A percentile compares a stretch with the other conserved stretches of the same genome.
Evolutionary conservation across 2,888 invertebrate genomes (phyloP).

Genomic region (Rotaria macrura): DNA sequence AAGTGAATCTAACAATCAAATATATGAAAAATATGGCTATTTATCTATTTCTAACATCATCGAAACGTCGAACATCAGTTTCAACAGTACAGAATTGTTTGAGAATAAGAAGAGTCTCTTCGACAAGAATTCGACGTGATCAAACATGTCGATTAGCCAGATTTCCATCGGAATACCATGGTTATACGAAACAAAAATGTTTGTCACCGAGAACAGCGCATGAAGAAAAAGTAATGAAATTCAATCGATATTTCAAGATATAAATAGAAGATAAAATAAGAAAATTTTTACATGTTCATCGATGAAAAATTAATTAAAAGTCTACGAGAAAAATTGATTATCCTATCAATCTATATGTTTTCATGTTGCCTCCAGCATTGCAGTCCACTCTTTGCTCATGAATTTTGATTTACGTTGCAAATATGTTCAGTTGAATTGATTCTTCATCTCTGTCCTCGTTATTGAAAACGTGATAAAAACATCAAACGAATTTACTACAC

Average conservation of each 20-base stretch:
- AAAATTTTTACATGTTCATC: no score
- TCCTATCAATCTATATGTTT: no score
- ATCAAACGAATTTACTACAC: no score
- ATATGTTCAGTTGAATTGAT: no score
- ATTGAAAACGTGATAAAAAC: no score
- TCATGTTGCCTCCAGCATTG: no score
- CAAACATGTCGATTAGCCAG: not conserved
- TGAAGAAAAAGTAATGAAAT: not conserved
- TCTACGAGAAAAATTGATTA: no score
- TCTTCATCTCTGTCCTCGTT: no score
- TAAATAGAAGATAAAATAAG: no score
- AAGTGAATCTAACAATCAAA: not conserved
- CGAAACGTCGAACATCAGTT: not conserved
- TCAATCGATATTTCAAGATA: not conserved
- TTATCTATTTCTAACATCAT: not conserved
- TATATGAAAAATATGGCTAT: not conserved
- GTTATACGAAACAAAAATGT: not conserved
- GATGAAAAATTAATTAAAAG: no score
- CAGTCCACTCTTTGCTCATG: no score
- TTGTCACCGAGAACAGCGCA: not conserved
- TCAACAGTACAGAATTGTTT: not conserved
- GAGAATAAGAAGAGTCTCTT: not conserved
- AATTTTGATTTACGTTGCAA: no score
- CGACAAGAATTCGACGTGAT: not conserved
- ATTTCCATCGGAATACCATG: not conserved